phyloP scores from a whole-genome alignment of 2,797 vertebrate species.

The Gambusia yucatana region DNA sequence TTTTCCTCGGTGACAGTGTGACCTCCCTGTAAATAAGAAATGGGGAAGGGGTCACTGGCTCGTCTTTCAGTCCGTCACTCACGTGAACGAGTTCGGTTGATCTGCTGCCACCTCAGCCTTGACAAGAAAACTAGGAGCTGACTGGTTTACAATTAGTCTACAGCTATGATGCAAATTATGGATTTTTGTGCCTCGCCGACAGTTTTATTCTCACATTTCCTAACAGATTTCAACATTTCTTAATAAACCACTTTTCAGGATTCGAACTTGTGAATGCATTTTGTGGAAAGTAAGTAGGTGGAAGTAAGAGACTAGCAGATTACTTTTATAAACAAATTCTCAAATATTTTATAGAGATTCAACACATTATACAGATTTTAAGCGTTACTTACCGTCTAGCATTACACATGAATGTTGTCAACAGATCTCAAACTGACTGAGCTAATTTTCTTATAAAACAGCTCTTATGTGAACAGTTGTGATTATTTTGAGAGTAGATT shows the following conservation, averaged over 20 bases:
- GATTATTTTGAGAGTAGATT: not conserved
- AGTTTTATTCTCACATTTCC: slow-evolving; percentile 7
- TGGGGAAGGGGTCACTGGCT: slow-evolving; percentile 21
- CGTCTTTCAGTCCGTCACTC: slow-evolving; percentile 47
- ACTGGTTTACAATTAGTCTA: slow-evolving; percentile 14
- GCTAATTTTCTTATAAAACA: not conserved
- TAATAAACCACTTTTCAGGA: slow-evolving; percentile 15
- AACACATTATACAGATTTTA: not conserved
- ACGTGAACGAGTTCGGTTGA: slow-evolving; percentile 42
- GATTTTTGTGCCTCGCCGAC: not conserved
- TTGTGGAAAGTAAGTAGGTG: no score
- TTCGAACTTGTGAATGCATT: slow-evolving; percentile 5
- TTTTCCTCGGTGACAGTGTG: slow-evolving; percentile 32
- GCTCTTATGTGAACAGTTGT: not conserved
- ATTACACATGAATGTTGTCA: not conserved
- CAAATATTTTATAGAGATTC: not conserved
- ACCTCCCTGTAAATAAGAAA: slow-evolving; percentile 26
- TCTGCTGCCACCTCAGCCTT: slow-evolving; percentile 38
- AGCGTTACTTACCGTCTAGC: not conserved
- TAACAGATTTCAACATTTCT: slow-evolving; percentile 5
- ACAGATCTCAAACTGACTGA: not conserved
- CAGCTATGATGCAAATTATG: slow-evolving; percentile 3
- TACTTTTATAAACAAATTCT: not conserved
- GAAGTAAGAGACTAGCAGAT: not conserved
- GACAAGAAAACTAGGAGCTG: slow-evolving; percentile 16